Percentiles rank a stretch among this genome's conserved stretches.
phyloP scores from a whole-genome alignment of 2,888 invertebrate species.

The Ophion ellenae region DNA sequence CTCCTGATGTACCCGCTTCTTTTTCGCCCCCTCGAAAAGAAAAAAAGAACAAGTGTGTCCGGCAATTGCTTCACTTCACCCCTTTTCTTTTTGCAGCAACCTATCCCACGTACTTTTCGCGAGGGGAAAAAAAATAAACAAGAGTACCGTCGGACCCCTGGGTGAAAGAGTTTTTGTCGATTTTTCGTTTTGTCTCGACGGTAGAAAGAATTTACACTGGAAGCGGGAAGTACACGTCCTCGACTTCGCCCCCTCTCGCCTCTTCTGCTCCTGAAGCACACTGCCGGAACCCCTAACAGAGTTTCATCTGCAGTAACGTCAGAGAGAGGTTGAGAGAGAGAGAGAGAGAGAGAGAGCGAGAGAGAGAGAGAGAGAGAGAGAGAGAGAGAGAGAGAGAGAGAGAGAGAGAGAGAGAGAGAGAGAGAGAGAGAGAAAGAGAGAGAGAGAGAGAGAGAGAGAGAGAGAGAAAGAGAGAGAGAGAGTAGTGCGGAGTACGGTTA shows the following conservation, averaged over 20 bases:
- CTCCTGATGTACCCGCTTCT: constrained; percentile 44
- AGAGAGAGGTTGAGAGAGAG: constrained; percentile 4
- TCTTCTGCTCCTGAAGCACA: constrained; percentile 51
- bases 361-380: no score
- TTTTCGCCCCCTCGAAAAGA: constrained; percentile 39
- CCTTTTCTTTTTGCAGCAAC: constrained; percentile 19
- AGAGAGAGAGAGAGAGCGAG: no score
- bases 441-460: no score
- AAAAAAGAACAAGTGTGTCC: constrained; percentile 26
- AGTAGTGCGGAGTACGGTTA: not conserved
- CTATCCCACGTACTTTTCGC: constrained; percentile 22
- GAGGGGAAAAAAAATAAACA: constrained; percentile 20
- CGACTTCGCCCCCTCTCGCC: not conserved
- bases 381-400: no score
- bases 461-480: constrained; percentile 10
- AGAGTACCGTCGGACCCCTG: not conserved
- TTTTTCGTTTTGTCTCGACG: constrained; percentile 54
- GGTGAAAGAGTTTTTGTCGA: constrained; percentile 43
- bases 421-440: no score
- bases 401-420: no score
- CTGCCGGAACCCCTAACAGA: constrained; percentile 57
- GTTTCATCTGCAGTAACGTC: constrained; percentile 68
- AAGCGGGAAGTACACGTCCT: constrained; percentile 17
- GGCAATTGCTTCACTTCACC: constrained; percentile 50
- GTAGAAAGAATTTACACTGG: constrained; percentile 49